Evolutionary conservation across 2,113 vertebrate genomes (phyloP).

Genomic region (Zootoca vivipara): DNA sequence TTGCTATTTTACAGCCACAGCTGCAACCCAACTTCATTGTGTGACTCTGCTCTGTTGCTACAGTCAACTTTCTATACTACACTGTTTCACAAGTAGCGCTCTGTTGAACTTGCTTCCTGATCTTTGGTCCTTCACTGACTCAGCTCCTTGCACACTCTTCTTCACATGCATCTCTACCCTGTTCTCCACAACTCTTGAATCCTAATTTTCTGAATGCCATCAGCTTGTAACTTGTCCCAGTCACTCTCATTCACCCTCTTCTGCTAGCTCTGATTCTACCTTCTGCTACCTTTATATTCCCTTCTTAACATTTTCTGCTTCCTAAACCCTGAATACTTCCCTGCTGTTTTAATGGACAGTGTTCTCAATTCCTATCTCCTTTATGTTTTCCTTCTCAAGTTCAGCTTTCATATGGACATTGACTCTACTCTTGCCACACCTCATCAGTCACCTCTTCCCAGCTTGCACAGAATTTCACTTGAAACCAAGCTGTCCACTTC

Average conservation of each 20-base stretch:
- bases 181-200: not conserved
- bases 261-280: not conserved
- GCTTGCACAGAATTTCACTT: not conserved
- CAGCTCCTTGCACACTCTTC: not conserved
- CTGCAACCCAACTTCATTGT: not conserved
- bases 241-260: not conserved
- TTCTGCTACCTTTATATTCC: not conserved
- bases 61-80: not conserved
- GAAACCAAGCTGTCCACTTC: not conserved
- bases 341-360: not conserved
- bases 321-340: not conserved
- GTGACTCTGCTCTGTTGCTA: not conserved
- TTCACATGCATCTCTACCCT: not conserved
- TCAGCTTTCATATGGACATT: no score
- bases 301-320: not conserved
- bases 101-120: not conserved
- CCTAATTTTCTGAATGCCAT: not conserved
- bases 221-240: not conserved
- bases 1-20: no score
- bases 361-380: not conserved
- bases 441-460: not conserved
- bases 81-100: not conserved
- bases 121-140: not conserved
- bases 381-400: not conserved
- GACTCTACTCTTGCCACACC: not conserved